Conservation (phyloP, 2,888 invertebrate genomes). For the Tenthredo amoena region DNA sequence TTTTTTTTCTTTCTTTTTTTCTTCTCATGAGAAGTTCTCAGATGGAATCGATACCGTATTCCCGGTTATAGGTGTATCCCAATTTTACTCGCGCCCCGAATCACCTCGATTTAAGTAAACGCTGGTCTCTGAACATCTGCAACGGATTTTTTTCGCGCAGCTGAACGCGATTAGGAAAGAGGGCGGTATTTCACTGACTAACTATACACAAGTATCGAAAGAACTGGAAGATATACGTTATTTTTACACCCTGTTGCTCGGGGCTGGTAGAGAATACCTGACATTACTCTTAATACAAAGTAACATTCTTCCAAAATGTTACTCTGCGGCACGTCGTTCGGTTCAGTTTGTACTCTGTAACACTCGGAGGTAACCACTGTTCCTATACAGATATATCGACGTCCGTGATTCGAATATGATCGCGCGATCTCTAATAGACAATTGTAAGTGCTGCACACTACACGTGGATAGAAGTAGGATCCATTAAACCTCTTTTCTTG, state of each 20-base stretch:
- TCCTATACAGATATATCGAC: not conserved
- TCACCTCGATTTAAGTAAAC: not conserved
- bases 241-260: slow-evolving; percentile 23
- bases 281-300: slow-evolving; percentile 25
- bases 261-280: slow-evolving; percentile 7
- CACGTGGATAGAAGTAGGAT: slow-evolving; percentile 36
- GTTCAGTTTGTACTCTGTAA: not conserved
- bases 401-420: not conserved
- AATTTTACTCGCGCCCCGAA: not conserved
- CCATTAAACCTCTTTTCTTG: slow-evolving; percentile 53
- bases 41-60: slow-evolving; percentile 6
- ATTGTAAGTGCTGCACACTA: not conserved
- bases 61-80: not conserved
- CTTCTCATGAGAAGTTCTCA: not conserved
- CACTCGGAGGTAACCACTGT: not conserved
- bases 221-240: not conserved
- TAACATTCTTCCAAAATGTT: not conserved
- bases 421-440: slow-evolving; percentile 19
- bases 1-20: not conserved
- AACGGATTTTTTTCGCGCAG: slow-evolving; percentile 4
- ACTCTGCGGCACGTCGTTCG: not conserved
- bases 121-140: not conserved
- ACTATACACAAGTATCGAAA: not conserved
- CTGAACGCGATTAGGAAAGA: slow-evolving; percentile 27
- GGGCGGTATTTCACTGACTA: slow-evolving; percentile 14